Conservation (phyloP, 2,888 invertebrate species). For the Ophion costatus region DNA sequence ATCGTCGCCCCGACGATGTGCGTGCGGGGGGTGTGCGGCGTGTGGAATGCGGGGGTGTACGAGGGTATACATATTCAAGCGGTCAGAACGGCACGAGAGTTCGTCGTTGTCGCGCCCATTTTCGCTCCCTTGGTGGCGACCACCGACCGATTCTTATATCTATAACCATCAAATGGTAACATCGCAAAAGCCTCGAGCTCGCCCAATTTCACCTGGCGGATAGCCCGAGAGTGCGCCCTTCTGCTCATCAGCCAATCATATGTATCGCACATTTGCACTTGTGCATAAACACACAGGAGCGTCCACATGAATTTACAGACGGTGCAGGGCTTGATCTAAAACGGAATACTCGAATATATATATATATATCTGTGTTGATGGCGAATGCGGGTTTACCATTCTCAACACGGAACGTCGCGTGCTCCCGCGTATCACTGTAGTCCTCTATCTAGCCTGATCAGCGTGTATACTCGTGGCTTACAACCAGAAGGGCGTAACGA, state of each 20-base stretch:
- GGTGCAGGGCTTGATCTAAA: conserved; percentile 35
- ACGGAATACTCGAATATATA: conserved; percentile 47
- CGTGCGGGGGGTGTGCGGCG: not conserved
- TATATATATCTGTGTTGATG: conserved; percentile 13
- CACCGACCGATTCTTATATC: conserved; percentile 33
- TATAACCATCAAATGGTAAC: not conserved
- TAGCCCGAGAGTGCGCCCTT: conserved; percentile 11
- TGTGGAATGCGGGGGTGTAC: conserved; percentile 12
- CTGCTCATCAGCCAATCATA: conserved; percentile 10
- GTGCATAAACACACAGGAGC: not conserved
- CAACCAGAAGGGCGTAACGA: conserved; percentile 9
- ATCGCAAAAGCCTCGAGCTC: not conserved
- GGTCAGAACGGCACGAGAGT: conserved; percentile 72
- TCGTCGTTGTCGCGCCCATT: conserved; percentile 29
- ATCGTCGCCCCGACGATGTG: conserved; percentile 15
- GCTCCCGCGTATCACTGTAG: conserved; percentile 40
- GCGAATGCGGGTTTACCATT: conserved; percentile 43
- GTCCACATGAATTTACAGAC: conserved; percentile 18
- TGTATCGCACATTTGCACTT: not conserved
- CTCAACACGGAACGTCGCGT: conserved; percentile 54
- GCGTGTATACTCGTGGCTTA: not conserved
- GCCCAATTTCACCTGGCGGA: conserved; percentile 16
- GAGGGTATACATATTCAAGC: conserved; percentile 75
- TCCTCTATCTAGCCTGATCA: conserved; percentile 23
- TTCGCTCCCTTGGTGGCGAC: conserved; percentile 44